phyloP scores from a whole-genome alignment of 2,113 vertebrate genomes.

The Tringa solitaria region DNA sequence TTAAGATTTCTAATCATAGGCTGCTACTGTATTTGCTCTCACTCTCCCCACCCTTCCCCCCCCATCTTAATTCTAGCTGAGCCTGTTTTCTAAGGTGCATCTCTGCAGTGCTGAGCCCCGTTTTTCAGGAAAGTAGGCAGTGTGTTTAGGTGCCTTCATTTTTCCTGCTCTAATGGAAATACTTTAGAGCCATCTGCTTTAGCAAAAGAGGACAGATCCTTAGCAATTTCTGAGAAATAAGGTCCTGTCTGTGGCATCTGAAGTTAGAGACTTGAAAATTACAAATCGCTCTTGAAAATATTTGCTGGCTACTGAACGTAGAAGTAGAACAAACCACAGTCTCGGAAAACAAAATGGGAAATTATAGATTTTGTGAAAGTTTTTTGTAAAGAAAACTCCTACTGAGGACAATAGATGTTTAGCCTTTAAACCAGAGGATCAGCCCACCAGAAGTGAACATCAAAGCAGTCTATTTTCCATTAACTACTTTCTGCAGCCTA shows the following conservation, averaged over 20 bases:
- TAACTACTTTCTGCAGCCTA: slow-evolving; percentile 61
- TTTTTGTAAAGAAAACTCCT: slow-evolving; percentile 49
- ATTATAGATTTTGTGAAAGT: slow-evolving; percentile 55
- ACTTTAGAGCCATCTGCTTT: slow-evolving; percentile 10
- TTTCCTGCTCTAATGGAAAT: not conserved
- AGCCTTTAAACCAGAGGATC: slow-evolving; percentile 54
- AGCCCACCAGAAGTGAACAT: slow-evolving; percentile 62
- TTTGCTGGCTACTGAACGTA: slow-evolving; percentile 8
- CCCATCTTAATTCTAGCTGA: not conserved
- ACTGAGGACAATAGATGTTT: slow-evolving; percentile 42
- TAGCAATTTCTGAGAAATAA: slow-evolving; percentile 13
- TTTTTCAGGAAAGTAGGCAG: not conserved
- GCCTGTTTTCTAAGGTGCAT: slow-evolving; percentile 32
- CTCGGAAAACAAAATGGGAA: slow-evolving; percentile 46
- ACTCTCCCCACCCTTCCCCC: not conserved
- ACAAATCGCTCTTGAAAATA: not conserved
- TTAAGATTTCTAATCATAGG: slow-evolving; percentile 49
- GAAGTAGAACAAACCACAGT: slow-evolving; percentile 31
- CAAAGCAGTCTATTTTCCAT: slow-evolving; percentile 58
- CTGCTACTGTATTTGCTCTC: slow-evolving; percentile 45
- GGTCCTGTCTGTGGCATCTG: not conserved
- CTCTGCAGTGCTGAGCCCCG: not conserved
- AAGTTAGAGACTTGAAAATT: not conserved
- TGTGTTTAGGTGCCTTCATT: not conserved
- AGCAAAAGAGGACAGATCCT: not conserved